A percentile compares a stretch with the other conserved stretches of the same genome.
Conservation (phyloP, 2,113 vertebrate species). For the Columba janthina region DNA sequence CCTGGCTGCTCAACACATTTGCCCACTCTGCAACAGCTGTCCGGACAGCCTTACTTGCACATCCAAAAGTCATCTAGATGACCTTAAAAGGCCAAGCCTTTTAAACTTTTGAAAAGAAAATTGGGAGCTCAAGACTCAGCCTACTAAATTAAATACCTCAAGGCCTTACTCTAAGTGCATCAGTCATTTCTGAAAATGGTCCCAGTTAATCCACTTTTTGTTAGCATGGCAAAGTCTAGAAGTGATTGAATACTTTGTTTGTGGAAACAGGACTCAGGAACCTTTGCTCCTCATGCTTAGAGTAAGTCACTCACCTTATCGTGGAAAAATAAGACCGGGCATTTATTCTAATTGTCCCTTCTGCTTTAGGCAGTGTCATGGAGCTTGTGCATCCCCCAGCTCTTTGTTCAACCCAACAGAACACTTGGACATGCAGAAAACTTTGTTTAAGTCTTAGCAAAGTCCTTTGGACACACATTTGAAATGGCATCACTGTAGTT, state of each 20-base stretch:
- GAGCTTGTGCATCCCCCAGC: not conserved
- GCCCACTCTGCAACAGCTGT: not conserved
- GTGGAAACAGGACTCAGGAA: not conserved
- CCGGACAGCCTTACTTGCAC: not conserved
- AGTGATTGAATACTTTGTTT: not conserved
- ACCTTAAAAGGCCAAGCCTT: not conserved
- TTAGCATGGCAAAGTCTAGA: not conserved
- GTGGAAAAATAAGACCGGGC: not conserved
- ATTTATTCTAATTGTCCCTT: not conserved
- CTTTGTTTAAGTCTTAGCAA: not conserved
- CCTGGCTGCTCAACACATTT: accelerated
- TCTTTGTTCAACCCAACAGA: not conserved
- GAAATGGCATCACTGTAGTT: not conserved
- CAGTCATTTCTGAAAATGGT: not conserved
- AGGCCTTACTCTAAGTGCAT: not conserved
- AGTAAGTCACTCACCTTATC: not conserved
- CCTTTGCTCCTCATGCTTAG: not conserved
- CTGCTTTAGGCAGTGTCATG: not conserved
- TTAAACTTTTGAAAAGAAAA: not conserved
- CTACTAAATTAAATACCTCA: not conserved
- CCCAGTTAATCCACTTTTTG: not conserved
- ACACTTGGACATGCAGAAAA: accelerated
- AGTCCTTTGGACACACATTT: not conserved
- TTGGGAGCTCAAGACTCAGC: not conserved
- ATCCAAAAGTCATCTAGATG: not conserved